Percentiles rank a stretch among this genome's conserved stretches.
Evolutionary conservation across 2,797 vertebrate genomes (phyloP).

Genomic region (Heteromormyrus szaboi): DNA sequence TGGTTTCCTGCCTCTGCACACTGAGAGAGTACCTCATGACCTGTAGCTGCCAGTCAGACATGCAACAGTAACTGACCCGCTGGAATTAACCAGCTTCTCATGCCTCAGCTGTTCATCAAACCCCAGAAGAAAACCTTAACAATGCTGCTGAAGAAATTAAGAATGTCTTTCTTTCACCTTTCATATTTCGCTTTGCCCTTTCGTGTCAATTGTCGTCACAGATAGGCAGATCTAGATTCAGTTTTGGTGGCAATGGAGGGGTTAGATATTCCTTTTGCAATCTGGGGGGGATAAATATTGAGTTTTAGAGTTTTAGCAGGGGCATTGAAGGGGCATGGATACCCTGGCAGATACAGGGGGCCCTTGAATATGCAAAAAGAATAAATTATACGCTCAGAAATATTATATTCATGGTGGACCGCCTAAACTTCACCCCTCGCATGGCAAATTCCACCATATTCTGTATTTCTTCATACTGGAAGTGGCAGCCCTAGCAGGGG

Average conservation of each 20-base stretch:
- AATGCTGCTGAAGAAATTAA: conserved; percentile 3
- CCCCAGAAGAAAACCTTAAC: neutral
- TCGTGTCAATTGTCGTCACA: neutral
- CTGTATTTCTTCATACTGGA: neutral
- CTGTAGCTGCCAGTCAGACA: neutral
- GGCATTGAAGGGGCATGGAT: neutral
- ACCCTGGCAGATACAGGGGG: neutral
- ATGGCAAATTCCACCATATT: neutral
- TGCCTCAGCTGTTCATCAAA: conserved; percentile 4
- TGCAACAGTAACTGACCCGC: neutral
- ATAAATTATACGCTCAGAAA: neutral
- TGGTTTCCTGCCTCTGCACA: neutral
- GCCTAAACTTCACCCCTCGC: neutral
- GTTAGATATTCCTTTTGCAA: conserved; percentile 46
- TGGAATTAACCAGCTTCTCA: neutral
- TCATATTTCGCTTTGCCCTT: conserved; percentile 22
- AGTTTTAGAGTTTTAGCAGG: conserved; percentile 45
- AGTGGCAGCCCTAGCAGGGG: neutral
- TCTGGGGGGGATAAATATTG: conserved; percentile 44
- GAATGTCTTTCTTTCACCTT: conserved; percentile 1
- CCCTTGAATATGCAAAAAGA: neutral
- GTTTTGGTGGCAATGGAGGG: conserved; percentile 31
- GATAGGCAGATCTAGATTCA: conserved; percentile 29
- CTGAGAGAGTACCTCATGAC: neutral
- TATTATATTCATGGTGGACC: neutral